A percentile compares a stretch with the other conserved stretches of the same genome.
phyloP scores from a whole-genome alignment of 2,888 invertebrate species.

The Andrena flavipes region DNA sequence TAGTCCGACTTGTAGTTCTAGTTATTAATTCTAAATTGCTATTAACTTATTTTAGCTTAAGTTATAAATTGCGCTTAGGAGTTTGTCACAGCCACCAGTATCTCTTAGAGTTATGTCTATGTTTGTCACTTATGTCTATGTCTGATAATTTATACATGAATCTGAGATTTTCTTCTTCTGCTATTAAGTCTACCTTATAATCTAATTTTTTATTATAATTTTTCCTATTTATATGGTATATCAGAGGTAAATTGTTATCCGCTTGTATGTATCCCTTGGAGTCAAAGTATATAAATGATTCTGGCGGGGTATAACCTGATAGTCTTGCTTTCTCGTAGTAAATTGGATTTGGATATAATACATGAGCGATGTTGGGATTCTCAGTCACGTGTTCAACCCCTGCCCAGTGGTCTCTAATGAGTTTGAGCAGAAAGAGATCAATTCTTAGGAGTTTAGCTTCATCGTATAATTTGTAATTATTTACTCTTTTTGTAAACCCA shows the following conservation, averaged over 20 bases:
- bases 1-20: no score
- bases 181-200: not conserved
- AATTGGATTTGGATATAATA: not conserved
- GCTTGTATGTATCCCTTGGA: not conserved
- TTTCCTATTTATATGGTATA: no score
- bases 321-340: not conserved
- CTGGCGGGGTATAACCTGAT: not conserved
- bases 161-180: not conserved
- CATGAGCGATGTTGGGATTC: not conserved
- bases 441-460: constrained; percentile 35
- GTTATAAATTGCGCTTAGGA: no score
- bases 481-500: constrained; percentile 10
- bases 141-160: not conserved
- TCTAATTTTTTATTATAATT: no score
- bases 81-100: constrained; percentile 2
- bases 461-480: constrained; percentile 38
- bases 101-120: not conserved
- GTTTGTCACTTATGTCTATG: not conserved
- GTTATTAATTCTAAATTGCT: no score
- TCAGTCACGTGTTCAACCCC: not conserved
- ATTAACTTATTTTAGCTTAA: no score
- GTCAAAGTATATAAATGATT: constrained; percentile 1
- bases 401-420: constrained; percentile 22
- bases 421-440: constrained; percentile 32
- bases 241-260: no score